Conservation (phyloP, 2,113 vertebrate species). For the Neodon shergylaensis region DNA sequence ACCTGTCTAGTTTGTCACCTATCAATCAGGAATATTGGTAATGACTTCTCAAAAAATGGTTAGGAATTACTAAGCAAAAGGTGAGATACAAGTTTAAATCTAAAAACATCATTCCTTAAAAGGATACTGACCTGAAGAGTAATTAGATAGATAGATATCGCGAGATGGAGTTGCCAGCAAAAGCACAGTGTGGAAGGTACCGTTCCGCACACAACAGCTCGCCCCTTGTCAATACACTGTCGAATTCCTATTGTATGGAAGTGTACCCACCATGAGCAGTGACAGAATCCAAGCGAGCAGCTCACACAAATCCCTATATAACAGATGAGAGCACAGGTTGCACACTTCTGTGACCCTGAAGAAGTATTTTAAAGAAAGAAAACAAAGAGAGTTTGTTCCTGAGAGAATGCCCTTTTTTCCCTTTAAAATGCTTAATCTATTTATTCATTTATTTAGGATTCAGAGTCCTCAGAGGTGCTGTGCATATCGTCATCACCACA, state of each 20-base stretch:
- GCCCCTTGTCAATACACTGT: background rate
- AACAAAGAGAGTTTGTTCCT: background rate
- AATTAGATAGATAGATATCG: background rate
- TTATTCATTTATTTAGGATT: background rate
- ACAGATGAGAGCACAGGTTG: background rate
- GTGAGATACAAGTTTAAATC: background rate
- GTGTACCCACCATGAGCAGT: background rate
- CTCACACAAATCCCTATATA: background rate
- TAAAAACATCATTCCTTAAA: constrained; percentile 22
- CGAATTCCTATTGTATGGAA: background rate
- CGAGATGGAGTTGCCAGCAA: background rate
- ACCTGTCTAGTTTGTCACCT: background rate
- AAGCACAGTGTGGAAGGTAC: background rate
- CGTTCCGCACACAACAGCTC: background rate
- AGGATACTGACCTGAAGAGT: background rate
- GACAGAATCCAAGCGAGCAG: background rate
- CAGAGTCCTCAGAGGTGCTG: background rate
- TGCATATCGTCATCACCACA: background rate
- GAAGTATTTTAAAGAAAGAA: background rate
- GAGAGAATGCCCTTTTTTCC: background rate
- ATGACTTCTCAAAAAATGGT: background rate
- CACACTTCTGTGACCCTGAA: background rate
- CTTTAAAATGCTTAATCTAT: background rate
- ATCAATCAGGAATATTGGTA: background rate
- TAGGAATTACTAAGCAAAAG: constrained; percentile 6